phyloP scores from a whole-genome alignment of 2,888 invertebrate species.

The Leptothorax acervorum region DNA sequence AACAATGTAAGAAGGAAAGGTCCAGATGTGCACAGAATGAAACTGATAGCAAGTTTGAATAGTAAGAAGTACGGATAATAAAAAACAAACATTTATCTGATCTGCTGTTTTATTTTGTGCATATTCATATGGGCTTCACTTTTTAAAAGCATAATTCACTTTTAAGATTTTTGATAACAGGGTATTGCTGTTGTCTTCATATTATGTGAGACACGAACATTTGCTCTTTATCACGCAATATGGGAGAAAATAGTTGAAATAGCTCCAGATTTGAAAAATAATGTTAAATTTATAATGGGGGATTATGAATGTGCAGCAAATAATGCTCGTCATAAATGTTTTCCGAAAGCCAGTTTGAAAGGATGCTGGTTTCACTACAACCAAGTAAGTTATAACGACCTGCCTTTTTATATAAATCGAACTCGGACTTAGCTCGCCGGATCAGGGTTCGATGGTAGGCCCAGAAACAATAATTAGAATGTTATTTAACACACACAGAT shows the following conservation, averaged over 20 bases:
- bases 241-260: slow-evolving; percentile 16
- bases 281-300: slow-evolving; percentile 4
- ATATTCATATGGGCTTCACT: not conserved
- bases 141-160: not conserved
- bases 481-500: too few relatives aligned
- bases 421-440: too few relatives aligned
- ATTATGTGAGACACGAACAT: slow-evolving; percentile 4
- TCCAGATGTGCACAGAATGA: not conserved
- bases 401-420: too few relatives aligned
- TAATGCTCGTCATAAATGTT: not conserved
- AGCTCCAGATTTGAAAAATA: not conserved
- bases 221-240: not conserved
- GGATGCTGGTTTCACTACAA: slow-evolving; percentile 6
- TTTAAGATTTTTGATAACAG: not conserved
- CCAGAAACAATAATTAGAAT: too few relatives aligned
- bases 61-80: not conserved
- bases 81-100: not conserved
- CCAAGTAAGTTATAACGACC: too few relatives aligned
- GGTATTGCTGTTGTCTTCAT: slow-evolving; percentile 10
- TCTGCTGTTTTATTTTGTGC: not conserved
- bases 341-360: not conserved
- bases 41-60: not conserved
- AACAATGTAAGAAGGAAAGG: too few relatives aligned
- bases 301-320: slow-evolving; percentile 4
- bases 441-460: too few relatives aligned